Base-by-base conservation (phyloP, 1,140 invertebrate genomes). In the Spodoptera litura region DNA sequence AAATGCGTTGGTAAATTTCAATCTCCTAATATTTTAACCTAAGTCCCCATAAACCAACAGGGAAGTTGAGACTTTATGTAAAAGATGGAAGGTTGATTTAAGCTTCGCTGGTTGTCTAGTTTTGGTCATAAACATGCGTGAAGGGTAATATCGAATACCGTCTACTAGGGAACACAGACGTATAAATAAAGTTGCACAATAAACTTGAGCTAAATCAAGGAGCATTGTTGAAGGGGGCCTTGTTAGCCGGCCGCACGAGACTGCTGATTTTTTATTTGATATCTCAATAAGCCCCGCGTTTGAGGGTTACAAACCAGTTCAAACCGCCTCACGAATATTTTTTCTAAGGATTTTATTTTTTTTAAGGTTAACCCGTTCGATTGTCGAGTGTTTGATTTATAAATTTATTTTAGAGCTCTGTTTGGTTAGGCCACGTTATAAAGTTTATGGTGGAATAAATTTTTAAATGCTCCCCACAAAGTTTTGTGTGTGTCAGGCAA, bases 191-290 rank as follows among this genome's bases (percentile, higher is more conserved):
- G 84, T 83, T 90, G 89, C 87, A 91, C 89, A 90, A 93, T 93
- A 91, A 83, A 89, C 87, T 88, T 88, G 85, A 87, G 85, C 80
- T 91, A 91, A 93, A 93, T 93, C 91, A 92, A 91, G 88, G 87
- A 91, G 90, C 83, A 92, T 93, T 93, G 90, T 93, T 83, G 89
- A 88, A 85, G 85, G 85, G 68, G 86, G 86, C 78, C 90, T 92
- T 89, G 89, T 91, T 91, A 91, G 89, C 81, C 78, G 83, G 83
- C 83, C 59, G 87, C 87, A 83, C 83, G 81, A 87, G 87, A 89
- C 89, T 89, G 87, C 91, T 92, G 91, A 93, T 93, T 93, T 93
- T 93, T 93, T 92, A 92, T 93, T 93, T 91, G 91, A 93, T 92
- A 91, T 93, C 91, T 92, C 89, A 92, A 93, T 93, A 93, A 91